Percentiles rank a stretch among this genome's conserved stretches.
These are phyloP conservation scores for Actinemys pallida DNA, from an alignment of 2,113 vertebrate species.

Conservation along the genomic window DNA sequence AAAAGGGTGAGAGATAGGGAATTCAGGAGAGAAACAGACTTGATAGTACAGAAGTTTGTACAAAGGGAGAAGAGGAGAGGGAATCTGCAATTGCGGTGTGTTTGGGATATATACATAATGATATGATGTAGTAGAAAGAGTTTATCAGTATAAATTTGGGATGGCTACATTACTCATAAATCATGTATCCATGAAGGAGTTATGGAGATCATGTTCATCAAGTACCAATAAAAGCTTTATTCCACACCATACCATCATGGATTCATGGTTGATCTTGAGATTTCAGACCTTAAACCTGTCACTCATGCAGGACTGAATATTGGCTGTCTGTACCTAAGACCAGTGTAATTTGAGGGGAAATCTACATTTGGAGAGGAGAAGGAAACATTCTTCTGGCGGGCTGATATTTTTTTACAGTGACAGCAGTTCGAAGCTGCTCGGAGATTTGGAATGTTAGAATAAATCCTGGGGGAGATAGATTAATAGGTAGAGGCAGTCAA, in stretches of 20 bases:
- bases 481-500: accelerated
- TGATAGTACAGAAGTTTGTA: background rate
- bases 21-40: background rate
- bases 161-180: background rate
- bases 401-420: background rate
- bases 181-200: background rate
- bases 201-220: background rate
- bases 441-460: background rate
- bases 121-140: background rate
- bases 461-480: background rate
- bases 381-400: background rate
- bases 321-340: background rate
- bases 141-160: background rate
- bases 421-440: background rate
- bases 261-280: background rate
- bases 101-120: background rate
- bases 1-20: background rate
- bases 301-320: background rate
- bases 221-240: background rate
- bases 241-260: background rate
- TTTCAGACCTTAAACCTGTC: background rate
- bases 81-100: background rate
- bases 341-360: background rate
- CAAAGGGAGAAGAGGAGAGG: background rate
- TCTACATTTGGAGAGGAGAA: background rate